Evolutionary conservation across 2,888 invertebrate species (phyloP).

Genomic region (Alloscopus bannaensis): DNA sequence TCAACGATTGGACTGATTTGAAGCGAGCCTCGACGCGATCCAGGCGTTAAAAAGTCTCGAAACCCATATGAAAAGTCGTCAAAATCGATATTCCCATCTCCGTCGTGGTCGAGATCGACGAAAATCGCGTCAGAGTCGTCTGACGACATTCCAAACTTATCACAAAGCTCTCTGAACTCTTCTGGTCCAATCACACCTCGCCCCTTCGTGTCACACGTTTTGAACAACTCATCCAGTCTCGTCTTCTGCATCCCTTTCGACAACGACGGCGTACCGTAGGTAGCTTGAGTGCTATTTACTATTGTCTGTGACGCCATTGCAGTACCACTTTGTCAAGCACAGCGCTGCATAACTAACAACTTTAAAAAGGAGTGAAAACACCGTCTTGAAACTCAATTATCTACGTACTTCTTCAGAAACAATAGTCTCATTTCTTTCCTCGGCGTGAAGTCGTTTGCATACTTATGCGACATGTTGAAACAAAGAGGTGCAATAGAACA

Average conservation of each 20-base stretch:
- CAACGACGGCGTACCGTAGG: no score
- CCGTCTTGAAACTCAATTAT: no score
- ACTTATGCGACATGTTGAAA: no score
- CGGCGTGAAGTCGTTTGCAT: no score
- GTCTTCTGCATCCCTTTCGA: conserved; percentile 19
- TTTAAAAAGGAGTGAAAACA: no score
- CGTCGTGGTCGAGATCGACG: conserved; percentile 77
- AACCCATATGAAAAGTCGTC: conserved; percentile 78
- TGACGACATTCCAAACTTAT: conserved; percentile 75
- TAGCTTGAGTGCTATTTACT: no score
- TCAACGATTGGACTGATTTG: conserved; percentile 63
- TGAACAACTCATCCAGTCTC: conserved; percentile 76
- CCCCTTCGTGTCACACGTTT: conserved; percentile 76
- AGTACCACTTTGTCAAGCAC: no score
- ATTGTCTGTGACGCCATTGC: no score
- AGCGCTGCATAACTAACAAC: no score
- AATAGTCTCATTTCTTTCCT: no score
- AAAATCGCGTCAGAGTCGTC: conserved; percentile 77
- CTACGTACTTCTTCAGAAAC: no score
- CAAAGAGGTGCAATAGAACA: no score
- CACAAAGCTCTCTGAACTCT: conserved; percentile 77
- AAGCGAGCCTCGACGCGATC: conserved; percentile 72
- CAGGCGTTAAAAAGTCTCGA: conserved; percentile 75
- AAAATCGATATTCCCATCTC: conserved; percentile 78
- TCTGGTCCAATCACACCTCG: conserved; percentile 77